These are phyloP conservation scores for Drosophila guanche DNA, from an alignment of 1,140 invertebrate genomes.

Conservation along the genomic window DNA sequence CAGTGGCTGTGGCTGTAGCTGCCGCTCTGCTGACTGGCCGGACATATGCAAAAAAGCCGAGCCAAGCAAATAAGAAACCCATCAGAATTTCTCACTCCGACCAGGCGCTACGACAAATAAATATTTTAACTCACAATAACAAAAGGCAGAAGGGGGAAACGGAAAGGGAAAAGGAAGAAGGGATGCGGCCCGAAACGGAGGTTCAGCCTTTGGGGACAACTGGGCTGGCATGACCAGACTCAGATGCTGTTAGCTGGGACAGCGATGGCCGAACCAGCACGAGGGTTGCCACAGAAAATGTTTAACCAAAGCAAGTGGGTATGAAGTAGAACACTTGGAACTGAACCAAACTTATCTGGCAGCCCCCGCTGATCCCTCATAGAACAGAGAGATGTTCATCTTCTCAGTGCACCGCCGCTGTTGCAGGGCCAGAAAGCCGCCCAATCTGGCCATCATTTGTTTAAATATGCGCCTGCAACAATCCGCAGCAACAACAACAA, in stretches of 20 bases:
- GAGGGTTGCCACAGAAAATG: conserved; percentile 1
- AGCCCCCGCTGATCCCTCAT: conserved; percentile 29
- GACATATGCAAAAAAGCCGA: conserved; percentile 73
- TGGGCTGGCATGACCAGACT: conserved; percentile 2
- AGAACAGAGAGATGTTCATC: conserved; percentile 66
- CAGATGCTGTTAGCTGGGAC: conserved; percentile 24
- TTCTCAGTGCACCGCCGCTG: conserved; percentile 44
- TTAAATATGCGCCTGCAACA: conserved; percentile 83
- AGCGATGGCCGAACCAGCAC: conserved; percentile 12
- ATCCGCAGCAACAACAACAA: conserved; percentile 44
- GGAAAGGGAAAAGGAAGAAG: not conserved
- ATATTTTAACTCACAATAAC: conserved; percentile 82
- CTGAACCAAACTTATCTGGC: not conserved
- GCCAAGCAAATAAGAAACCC: conserved; percentile 79
- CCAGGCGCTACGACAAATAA: conserved; percentile 81
- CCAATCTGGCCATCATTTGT: conserved; percentile 83
- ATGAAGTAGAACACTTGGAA: too few relatives aligned
- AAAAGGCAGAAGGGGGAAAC: conserved; percentile 50
- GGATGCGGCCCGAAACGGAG: conserved; percentile 9
- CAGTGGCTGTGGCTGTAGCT: conserved; percentile 7
- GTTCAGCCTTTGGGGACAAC: conserved; percentile 24
- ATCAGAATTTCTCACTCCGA: conserved; percentile 81
- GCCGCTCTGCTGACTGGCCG: conserved; percentile 12
- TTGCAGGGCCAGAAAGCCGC: conserved; percentile 52
- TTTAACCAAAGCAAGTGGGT: too few relatives aligned